Evolutionary conservation across 2,113 vertebrate genomes (phyloP), one percentile per base, ranked within the genome.

Genomic region (Oncorhynchus tshawytscha): DNA sequence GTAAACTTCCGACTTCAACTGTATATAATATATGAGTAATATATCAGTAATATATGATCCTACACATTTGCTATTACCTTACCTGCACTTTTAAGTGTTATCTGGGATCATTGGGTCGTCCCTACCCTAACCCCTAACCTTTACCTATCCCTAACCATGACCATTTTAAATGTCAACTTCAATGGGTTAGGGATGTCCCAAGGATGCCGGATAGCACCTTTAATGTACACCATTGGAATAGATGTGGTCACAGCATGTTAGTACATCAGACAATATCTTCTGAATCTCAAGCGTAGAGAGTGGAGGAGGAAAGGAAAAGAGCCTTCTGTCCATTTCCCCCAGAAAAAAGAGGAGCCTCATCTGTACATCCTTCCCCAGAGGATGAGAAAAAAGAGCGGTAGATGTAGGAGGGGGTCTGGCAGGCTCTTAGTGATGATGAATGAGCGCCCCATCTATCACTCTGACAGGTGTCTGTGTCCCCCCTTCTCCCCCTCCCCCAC

Each of bases 361-460:
- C 48, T 3, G 2, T 70, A 34, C 27, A n/a, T 4, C 6, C 65
- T 54, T 54, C 8, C 39, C 22, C 12, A 67, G 68, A 77, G 62
- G 77, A 82, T 54, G 64, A 79, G 59, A 79, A 3, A 27, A 27
- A 27, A 73, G 54, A 74, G 51, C 1, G 39, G 31, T 12, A 45
- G 2, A 45, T 57, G 68, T 12, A 45, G 64, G 31, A 22, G 1
- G 27, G 7, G 71, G 64, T 9, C 31, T 82, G 81, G 16, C 48
- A 68, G 79, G 64, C 73, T 72, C 66, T 91, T 76, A 72, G 75
- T 1, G 39, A 80, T 89, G 82, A 90, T 88, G 78, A 71, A 86
- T 87, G 83, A 82, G 67, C 71, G 49, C 60, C 59, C 48, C 77
- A 78, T 91, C 82, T 68, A 77, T 90, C 77, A 76, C 48, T 71